These are phyloP conservation scores for Notechis scutatus DNA, from an alignment of 2,113 vertebrate species.

Conservation along the genomic window DNA sequence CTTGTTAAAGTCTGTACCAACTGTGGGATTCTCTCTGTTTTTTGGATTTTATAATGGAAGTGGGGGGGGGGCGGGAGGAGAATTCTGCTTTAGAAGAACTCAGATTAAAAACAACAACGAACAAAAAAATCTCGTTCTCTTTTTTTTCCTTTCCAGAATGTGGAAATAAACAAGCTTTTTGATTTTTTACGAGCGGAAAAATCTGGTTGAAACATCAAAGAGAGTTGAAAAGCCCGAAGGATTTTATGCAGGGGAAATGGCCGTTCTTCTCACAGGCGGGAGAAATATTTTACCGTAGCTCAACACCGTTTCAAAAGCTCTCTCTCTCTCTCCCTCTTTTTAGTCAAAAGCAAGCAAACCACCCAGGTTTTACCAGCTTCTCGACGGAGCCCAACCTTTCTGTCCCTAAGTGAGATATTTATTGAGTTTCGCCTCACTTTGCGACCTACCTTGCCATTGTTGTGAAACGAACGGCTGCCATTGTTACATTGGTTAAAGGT, in stretches of 20 bases:
- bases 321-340: no score
- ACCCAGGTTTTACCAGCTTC: no score
- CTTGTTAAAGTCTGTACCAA: slow-evolving; percentile 83
- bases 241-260: background rate
- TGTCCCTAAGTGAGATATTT: no score
- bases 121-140: background rate
- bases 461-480: no score
- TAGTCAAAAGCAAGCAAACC: no score
- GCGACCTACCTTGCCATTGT: no score
- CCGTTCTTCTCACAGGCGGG: background rate
- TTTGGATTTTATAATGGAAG: slow-evolving; percentile 51
- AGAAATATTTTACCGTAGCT: background rate
- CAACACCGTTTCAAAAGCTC: no score
- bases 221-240: background rate
- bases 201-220: slow-evolving; percentile 1
- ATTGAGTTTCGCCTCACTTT: no score
- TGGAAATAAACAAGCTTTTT: slow-evolving; percentile 81
- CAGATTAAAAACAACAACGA: background rate
- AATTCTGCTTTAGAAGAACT: slow-evolving; percentile 70
- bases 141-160: slow-evolving; percentile 90
- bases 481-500: no score
- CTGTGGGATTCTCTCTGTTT: slow-evolving; percentile 44
- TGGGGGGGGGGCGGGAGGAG: slow-evolving; percentile 39
- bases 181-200: background rate
- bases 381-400: no score